A percentile compares a stretch with the other conserved stretches of the same genome.
Evolutionary conservation across 92 coral and sea anemone species (phyloP).

Genomic region (Palythoa heliodiscus): DNA sequence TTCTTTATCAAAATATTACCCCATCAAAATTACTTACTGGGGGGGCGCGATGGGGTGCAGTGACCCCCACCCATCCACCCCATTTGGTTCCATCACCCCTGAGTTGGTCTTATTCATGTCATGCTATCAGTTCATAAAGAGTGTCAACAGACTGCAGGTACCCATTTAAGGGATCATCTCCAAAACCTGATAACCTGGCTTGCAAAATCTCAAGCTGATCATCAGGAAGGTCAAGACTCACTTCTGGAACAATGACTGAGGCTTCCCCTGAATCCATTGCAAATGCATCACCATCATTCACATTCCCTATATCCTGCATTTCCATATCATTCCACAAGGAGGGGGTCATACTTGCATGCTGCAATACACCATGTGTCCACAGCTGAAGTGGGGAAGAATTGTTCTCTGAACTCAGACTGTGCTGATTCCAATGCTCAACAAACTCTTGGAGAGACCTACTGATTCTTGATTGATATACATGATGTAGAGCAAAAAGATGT

Average conservation of each 20-base stretch:
- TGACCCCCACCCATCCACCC: neutral
- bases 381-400: conserved; percentile 43
- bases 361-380: conserved; percentile 41
- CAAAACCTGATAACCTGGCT: conserved; percentile 22
- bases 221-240: conserved; percentile 32
- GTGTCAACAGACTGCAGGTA: conserved; percentile 19
- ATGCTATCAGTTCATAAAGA: conserved; percentile 22
- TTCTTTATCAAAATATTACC: too few relatives aligned
- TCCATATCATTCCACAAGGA: conserved; percentile 23
- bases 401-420: conserved; percentile 25
- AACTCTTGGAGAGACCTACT: conserved; percentile 39
- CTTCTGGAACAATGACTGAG: conserved; percentile 41
- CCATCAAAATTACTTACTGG: too few relatives aligned
- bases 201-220: conserved; percentile 17
- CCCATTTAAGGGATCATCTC: conserved; percentile 30
- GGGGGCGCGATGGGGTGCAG: too few relatives aligned
- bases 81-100: neutral
- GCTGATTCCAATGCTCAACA: conserved; percentile 21
- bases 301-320: conserved; percentile 25
- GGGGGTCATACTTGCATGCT: conserved; percentile 31
- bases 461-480: conserved; percentile 36
- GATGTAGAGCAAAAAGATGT: conserved; percentile 41
- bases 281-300: conserved; percentile 9
- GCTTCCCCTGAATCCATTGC: conserved; percentile 19
- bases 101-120: conserved; percentile 14